phyloP scores from a whole-genome alignment of 2,888 invertebrate genomes.

The Caenorhabditis wallacei region DNA sequence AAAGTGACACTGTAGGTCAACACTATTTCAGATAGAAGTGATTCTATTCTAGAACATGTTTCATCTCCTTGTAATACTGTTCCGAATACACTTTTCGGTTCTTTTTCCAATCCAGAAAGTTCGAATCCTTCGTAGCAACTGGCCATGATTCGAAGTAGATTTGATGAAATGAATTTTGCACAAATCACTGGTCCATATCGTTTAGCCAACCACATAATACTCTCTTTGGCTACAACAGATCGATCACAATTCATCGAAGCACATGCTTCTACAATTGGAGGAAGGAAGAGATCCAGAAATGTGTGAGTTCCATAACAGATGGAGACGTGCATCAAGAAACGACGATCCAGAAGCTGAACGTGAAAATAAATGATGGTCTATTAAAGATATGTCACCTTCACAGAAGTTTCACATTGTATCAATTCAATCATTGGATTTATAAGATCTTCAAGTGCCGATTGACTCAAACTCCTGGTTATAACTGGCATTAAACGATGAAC shows the following conservation, averaged over 20 bases:
- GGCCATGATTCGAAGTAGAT: conserved; percentile 92
- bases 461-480: conserved; percentile 65
- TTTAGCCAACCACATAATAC: conserved; percentile 87
- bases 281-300: conserved; percentile 78
- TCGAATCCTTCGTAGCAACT: conserved; percentile 90
- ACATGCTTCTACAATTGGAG: conserved; percentile 78
- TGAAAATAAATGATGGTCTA: background rate
- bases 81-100: conserved; percentile 54
- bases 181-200: conserved; percentile 95
- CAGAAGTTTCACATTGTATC: conserved; percentile 71
- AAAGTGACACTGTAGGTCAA: conserved; percentile 92
- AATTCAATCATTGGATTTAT: conserved; percentile 69
- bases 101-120: conserved; percentile 20
- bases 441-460: conserved; percentile 63
- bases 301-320: conserved; percentile 76
- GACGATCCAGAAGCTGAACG: conserved; percentile 79
- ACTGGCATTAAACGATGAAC: conserved; percentile 71
- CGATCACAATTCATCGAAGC: conserved; percentile 68
- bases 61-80: conserved; percentile 87
- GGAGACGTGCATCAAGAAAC: conserved; percentile 78
- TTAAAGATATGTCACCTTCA: conserved; percentile 57
- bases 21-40: conserved; percentile 92
- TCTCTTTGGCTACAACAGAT: conserved; percentile 77
- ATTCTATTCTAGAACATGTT: conserved; percentile 92
- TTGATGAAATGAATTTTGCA: conserved; percentile 90